Conservation (phyloP, 2,797 vertebrate genomes). For the Poeciliopsis infans region DNA sequence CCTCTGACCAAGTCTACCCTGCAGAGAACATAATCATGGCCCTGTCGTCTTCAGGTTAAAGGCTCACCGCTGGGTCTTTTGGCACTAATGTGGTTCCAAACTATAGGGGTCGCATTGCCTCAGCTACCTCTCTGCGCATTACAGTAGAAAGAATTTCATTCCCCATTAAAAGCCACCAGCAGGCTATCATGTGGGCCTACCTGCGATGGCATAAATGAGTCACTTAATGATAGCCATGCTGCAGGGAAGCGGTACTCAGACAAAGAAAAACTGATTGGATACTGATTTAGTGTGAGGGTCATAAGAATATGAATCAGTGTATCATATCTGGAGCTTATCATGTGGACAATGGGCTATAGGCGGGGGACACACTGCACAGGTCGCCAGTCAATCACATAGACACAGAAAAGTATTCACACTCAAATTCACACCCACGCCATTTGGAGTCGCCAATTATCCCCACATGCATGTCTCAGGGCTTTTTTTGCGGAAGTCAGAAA, state of each 20-base stretch:
- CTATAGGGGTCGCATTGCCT: slow-evolving; percentile 74
- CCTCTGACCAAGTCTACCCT: slow-evolving; percentile 64
- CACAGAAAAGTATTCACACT: slow-evolving; percentile 3
- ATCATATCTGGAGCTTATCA: slow-evolving; percentile 62
- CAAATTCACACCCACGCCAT: slow-evolving; percentile 10
- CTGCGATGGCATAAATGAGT: slow-evolving; percentile 75
- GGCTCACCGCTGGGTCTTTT: slow-evolving; percentile 74
- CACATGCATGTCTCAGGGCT: slow-evolving; percentile 13
- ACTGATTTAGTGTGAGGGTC: slow-evolving; percentile 65
- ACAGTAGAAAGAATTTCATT: slow-evolving; percentile 61
- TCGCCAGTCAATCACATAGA: slow-evolving; percentile 16
- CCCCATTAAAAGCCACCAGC: slow-evolving; percentile 73
- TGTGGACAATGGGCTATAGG: slow-evolving; percentile 21
- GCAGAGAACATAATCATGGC: slow-evolving; percentile 77
- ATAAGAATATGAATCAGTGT: slow-evolving; percentile 64
- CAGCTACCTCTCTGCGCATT: slow-evolving; percentile 61
- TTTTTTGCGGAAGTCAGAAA: slow-evolving; percentile 2
- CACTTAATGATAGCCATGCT: slow-evolving; percentile 75
- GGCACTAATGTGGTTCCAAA: slow-evolving; percentile 75
- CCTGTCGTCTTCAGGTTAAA: slow-evolving; percentile 76
- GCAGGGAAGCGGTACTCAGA: slow-evolving; percentile 61
- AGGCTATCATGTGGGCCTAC: slow-evolving; percentile 63
- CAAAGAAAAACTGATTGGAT: slow-evolving; percentile 78
- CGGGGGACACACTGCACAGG: slow-evolving; percentile 13
- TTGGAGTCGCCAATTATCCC: slow-evolving; percentile 18